Base-by-base conservation (phyloP, 1,140 invertebrate species). In the Hestina assimilis region DNA sequence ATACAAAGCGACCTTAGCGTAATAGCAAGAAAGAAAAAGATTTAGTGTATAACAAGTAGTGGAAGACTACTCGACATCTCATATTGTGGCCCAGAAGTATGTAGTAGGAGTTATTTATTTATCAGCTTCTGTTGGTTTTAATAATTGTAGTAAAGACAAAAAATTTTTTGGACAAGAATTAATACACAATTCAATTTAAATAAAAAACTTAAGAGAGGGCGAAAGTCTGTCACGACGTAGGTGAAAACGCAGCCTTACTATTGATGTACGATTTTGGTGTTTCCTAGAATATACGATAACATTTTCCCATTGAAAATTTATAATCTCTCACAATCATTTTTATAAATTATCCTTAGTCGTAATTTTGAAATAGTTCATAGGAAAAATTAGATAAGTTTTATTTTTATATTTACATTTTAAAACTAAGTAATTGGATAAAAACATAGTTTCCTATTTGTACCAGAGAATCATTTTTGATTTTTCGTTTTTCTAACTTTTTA, bases 331-430 rank as follows among this genome's bases (percentile, higher is more conserved):
- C 15, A 38, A 14, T 33, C 15, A 14, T 29, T 47, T 47, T 47
- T 33, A 35, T 35, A 38, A 38, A 29, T 33, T 48, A 35, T 35
- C 20, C 15, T 48, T 35, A 48, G 29, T 21, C 26, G 20, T 48
- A 48, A 48, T 48, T 48, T 31, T 29, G 20, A 33, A 21, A 38
- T 48, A 48, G 17, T 21, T 21, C 12, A 20, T 48, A 48, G 29
- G 11, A 33, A 47, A 20, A 33, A 31, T 29, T 47, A 47, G 12
- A 14, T 47, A 47, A 47, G 29, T 47, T 47, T 47, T 47, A 47
- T 47, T 47, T 47, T 47, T 47, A 31, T 47, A 47, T 47, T 47
- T 33, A 47, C 20, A 47, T 29, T 21, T 47, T 33, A 33, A 40
- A n/a, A n/a, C n/a, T 38, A 38, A 38, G 28, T 31, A 31, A 31